These are phyloP conservation scores for Paguma larvata DNA, from an alignment of 2,797 vertebrate species.

Conservation along the genomic window DNA sequence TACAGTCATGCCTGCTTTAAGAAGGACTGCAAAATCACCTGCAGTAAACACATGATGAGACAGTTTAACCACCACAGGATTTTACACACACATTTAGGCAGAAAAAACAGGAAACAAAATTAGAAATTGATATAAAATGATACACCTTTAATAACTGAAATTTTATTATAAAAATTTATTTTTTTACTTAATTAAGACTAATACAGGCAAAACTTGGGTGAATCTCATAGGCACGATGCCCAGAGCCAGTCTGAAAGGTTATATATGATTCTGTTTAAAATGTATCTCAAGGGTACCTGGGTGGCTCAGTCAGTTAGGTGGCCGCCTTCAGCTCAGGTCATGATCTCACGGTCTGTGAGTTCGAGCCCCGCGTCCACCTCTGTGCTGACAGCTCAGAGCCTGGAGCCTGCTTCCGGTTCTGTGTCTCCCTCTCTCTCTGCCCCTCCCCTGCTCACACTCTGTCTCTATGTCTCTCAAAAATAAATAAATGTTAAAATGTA, in stretches of 20 bases:
- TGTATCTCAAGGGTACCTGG: too few species aligned
- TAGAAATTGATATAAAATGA: not conserved
- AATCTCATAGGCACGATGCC: not conserved
- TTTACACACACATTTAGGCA: not conserved
- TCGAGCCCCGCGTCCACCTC: too few species aligned
- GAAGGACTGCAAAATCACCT: slow-evolving; percentile 99
- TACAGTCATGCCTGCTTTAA: slow-evolving; percentile 98
- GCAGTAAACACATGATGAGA: slow-evolving; percentile 62
- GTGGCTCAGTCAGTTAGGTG: too few species aligned
- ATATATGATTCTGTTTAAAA: not conserved
- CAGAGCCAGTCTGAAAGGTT: not conserved
- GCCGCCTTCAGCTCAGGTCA: too few species aligned
- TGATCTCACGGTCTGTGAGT: too few species aligned
- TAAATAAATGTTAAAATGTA: not conserved
- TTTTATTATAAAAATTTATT: not conserved
- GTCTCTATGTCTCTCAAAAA: too few species aligned
- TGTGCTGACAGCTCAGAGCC: too few species aligned
- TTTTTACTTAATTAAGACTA: slow-evolving; percentile 40
- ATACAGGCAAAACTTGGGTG: not conserved
- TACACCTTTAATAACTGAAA: not conserved
- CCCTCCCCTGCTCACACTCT: too few species aligned
- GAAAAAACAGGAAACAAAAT: not conserved
- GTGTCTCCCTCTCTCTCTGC: too few species aligned
- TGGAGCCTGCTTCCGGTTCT: too few species aligned
- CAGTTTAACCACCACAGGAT: not conserved